These are phyloP conservation scores for Scrobipalpa atriplicella DNA, from an alignment of 2,888 invertebrate species.

Conservation along the genomic window DNA sequence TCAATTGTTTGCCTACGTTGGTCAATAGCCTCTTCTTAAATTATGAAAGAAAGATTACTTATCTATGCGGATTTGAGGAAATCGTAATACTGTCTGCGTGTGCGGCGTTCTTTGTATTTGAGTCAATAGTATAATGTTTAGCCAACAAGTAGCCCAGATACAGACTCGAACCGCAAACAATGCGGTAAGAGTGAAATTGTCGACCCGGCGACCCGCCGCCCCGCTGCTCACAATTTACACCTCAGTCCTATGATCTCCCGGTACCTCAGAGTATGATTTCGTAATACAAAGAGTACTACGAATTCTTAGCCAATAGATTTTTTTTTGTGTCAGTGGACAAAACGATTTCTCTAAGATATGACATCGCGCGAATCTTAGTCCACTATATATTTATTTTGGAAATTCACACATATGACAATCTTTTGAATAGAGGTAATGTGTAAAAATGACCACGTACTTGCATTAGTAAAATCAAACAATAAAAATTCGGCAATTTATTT, in stretches of 20 bases:
- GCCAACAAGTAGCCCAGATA: constrained; percentile 47
- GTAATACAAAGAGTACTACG: constrained; percentile 33
- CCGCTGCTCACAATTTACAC: constrained; percentile 50
- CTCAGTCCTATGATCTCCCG: constrained; percentile 39
- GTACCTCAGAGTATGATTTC: constrained; percentile 34
- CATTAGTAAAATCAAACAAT: not conserved
- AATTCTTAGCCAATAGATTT: constrained; percentile 46
- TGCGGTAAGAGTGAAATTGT: constrained; percentile 49
- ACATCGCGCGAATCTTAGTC: not conserved
- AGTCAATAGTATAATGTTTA: constrained; percentile 38
- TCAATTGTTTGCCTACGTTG: constrained; percentile 33
- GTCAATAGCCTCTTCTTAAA: constrained; percentile 37
- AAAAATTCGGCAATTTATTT: not conserved
- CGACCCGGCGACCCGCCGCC: constrained; percentile 27
- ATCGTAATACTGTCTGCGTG: constrained; percentile 27
- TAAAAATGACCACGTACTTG: not conserved
- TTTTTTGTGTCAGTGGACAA: constrained; percentile 31
- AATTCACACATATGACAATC: not conserved
- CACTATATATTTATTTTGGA: constrained; percentile 22
- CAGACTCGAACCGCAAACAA: constrained; percentile 49
- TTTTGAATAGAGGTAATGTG: not conserved
- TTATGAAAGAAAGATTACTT: constrained; percentile 32
- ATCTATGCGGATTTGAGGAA: not conserved
- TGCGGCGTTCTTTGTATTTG: constrained; percentile 33
- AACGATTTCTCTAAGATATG: constrained; percentile 26